Percentiles rank a stretch among this genome's conserved stretches.
Conservation (phyloP, 2,113 vertebrate genomes). For the Etheostoma spectabile region DNA sequence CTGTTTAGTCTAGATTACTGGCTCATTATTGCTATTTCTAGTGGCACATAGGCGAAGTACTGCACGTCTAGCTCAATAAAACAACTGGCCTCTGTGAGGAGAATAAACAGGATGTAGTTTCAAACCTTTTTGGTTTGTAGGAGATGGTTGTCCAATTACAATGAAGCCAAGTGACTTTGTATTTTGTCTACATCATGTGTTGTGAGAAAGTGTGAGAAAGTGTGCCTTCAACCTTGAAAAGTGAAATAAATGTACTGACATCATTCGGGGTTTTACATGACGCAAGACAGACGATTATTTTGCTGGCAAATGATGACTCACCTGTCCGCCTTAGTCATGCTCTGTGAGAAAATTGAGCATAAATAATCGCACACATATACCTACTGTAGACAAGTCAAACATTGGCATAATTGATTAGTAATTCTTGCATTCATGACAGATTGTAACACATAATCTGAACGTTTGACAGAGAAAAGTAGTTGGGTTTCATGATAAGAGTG, state of each 20-base stretch:
- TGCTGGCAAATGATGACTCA: conserved; percentile 48
- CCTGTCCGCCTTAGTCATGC: conserved; percentile 37
- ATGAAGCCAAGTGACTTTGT: not conserved
- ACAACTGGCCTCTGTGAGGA: conserved; percentile 38
- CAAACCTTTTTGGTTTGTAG: conserved; percentile 13
- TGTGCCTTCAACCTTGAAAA: conserved; percentile 15
- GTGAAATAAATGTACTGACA: conserved; percentile 8
- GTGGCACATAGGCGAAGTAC: conserved; percentile 52
- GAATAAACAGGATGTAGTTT: conserved; percentile 39
- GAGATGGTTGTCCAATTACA: not conserved
- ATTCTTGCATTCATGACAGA: not conserved
- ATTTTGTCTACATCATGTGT: not conserved
- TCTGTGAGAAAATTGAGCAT: conserved; percentile 39
- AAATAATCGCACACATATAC: not conserved
- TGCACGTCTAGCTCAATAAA: conserved; percentile 31
- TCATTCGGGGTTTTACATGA: conserved; percentile 20
- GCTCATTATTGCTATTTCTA: conserved; percentile 70
- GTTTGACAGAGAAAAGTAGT: not conserved
- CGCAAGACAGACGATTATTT: conserved; percentile 1
- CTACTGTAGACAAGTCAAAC: conserved; percentile 1
- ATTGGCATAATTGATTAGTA: too few relatives aligned
- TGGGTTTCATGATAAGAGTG: not conserved
- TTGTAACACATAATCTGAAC: not conserved
- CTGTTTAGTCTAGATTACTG: conserved; percentile 52
- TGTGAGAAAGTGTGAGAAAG: not conserved